These are phyloP conservation scores for Ceyx cyanopectus DNA, from an alignment of 2,113 vertebrate genomes.

Conservation along the genomic window DNA sequence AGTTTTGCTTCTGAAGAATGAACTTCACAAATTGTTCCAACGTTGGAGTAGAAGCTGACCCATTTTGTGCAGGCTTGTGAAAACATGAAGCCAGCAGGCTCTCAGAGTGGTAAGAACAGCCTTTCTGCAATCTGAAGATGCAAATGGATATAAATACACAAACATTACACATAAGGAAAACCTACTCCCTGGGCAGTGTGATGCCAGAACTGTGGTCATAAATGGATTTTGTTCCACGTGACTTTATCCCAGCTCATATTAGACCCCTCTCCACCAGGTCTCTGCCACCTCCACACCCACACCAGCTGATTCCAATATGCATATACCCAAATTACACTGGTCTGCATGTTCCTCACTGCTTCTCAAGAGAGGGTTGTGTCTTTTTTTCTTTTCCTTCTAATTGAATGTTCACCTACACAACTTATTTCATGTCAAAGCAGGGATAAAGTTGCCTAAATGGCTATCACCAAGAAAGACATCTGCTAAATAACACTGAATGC, in stretches of 20 bases:
- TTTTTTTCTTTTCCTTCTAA: not conserved
- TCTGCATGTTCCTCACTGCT: not conserved
- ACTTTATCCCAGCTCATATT: not conserved
- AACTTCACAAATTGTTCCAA: not conserved
- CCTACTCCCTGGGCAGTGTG: rapidly evolving
- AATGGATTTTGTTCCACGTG: not conserved
- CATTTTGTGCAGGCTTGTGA: not conserved
- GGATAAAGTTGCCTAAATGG: not conserved
- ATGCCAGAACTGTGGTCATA: not conserved
- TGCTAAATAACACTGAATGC: not conserved
- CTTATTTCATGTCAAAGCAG: not conserved
- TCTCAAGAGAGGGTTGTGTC: not conserved
- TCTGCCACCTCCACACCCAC: not conserved
- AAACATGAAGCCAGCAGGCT: not conserved
- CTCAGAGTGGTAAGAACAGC: not conserved
- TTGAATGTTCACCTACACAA: not conserved
- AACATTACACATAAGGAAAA: not conserved
- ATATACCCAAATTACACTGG: not conserved
- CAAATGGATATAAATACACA: not conserved
- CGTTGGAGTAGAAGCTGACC: not conserved
- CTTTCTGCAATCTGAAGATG: not conserved
- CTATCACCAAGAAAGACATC: not conserved
- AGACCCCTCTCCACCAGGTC: not conserved
- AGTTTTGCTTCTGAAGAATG: conserved; percentile 3
- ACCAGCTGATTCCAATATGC: rapidly evolving